Conservation (phyloP, 2,113 vertebrate species). For the Hippocampus mohnikei region DNA sequence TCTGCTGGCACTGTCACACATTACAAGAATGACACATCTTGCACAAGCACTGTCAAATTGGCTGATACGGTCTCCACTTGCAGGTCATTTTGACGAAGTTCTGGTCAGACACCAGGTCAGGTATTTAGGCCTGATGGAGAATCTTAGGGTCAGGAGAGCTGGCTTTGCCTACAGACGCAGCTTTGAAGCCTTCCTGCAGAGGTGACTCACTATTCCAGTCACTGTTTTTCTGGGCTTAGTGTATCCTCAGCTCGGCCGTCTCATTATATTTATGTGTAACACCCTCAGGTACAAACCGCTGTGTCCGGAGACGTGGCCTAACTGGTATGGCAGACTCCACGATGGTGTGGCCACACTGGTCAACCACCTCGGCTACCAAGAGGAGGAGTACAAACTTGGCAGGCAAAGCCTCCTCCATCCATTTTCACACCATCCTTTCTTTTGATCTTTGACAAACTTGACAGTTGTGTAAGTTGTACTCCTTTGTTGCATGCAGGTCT, state of each 20-base stretch:
- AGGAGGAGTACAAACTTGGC: conserved; percentile 96
- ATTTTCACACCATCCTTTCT: not conserved
- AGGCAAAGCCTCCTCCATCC: conserved; percentile 66
- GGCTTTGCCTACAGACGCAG: conserved; percentile 93
- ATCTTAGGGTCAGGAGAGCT: conserved; percentile 88
- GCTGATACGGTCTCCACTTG: conserved; percentile 7
- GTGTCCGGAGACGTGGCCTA: conserved; percentile 94
- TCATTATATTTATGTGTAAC: conserved; percentile 3
- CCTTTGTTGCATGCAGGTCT: conserved; percentile 71
- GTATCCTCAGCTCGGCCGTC: not conserved
- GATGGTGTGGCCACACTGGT: conserved; percentile 88
- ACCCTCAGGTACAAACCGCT: conserved; percentile 87
- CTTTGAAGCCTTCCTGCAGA: conserved; percentile 91
- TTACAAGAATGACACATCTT: too few relatives aligned
- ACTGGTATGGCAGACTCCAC: conserved; percentile 80
- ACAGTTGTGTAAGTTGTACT: not conserved
- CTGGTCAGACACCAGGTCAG: conserved; percentile 96
- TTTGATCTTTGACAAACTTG: not conserved
- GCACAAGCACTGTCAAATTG: not conserved
- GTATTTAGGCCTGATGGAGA: conserved; percentile 97
- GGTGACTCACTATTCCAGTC: conserved; percentile 58
- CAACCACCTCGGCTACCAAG: conserved; percentile 88
- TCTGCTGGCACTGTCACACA: too few relatives aligned
- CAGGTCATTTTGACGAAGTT: conserved; percentile 92
- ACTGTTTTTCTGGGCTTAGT: not conserved